These are phyloP conservation scores for Noctilio leporinus DNA, from an alignment of 2,113 vertebrate species.

Conservation along the genomic window DNA sequence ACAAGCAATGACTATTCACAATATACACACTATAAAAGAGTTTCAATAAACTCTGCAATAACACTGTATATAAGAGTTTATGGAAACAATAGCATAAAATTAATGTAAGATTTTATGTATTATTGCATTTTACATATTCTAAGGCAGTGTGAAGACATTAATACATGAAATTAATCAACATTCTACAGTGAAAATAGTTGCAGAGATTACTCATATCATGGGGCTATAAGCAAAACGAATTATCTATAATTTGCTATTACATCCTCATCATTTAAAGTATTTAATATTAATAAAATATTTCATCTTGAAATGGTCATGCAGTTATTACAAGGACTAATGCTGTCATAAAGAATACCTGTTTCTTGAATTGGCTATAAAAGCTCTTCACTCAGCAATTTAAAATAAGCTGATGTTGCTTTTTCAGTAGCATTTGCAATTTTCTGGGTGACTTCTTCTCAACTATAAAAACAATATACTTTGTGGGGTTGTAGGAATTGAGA, in stretches of 20 bases:
- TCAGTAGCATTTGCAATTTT: slow-evolving; percentile 37
- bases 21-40: neutral
- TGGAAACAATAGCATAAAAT: slow-evolving; percentile 22
- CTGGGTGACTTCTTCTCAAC: slow-evolving; percentile 46
- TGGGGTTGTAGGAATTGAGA: neutral
- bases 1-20: neutral
- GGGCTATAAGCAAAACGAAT: neutral
- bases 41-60: neutral
- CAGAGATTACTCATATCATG: neutral
- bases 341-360: neutral
- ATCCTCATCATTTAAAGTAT: slow-evolving; percentile 18
- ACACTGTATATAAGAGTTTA: neutral
- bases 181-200: slow-evolving; percentile 30
- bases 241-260: slow-evolving; percentile 19
- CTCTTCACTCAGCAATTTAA: slow-evolving; percentile 40
- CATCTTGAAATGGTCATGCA: slow-evolving; percentile 4
- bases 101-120: slow-evolving; percentile 1
- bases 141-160: neutral
- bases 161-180: neutral
- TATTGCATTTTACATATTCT: slow-evolving; percentile 28
- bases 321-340: neutral
- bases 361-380: slow-evolving; percentile 41
- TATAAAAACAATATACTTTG: neutral
- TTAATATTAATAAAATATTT: slow-evolving; percentile 43
- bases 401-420: slow-evolving; percentile 22